phyloP scores from a whole-genome alignment of 2,797 vertebrate genomes.

The Gila robusta region DNA sequence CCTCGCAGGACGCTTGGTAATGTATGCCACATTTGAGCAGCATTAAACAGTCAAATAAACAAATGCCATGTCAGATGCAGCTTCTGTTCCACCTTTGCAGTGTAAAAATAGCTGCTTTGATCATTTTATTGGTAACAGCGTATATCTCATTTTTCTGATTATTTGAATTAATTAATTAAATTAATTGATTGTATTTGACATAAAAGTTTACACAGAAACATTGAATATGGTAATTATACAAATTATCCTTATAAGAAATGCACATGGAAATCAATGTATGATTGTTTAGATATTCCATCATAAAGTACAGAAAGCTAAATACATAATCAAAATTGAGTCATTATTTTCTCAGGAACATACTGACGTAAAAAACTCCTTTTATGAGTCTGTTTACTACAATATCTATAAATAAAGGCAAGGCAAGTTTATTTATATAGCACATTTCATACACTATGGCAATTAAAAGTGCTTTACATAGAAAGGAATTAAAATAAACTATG shows the following conservation, averaged over 20 bases:
- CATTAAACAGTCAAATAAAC: too few relatives aligned
- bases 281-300: background rate
- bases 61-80: too few relatives aligned
- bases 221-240: background rate
- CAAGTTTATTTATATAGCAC: too few relatives aligned
- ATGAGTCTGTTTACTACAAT: background rate
- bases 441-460: too few relatives aligned
- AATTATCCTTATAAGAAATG: background rate
- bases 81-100: too few relatives aligned
- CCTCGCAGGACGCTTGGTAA: background rate
- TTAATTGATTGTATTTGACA: background rate
- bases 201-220: background rate
- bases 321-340: background rate
- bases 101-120: too few relatives aligned
- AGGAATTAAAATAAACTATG: too few relatives aligned
- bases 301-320: background rate
- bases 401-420: background rate
- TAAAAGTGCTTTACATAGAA: too few relatives aligned
- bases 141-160: too few relatives aligned
- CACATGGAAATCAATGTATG: background rate
- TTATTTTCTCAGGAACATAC: background rate
- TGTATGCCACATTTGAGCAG: too few relatives aligned
- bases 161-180: too few relatives aligned
- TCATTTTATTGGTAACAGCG: too few relatives aligned
- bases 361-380: background rate